phyloP scores from a whole-genome alignment of 2,797 vertebrate genomes.

The Halcyon smyrnensis region DNA sequence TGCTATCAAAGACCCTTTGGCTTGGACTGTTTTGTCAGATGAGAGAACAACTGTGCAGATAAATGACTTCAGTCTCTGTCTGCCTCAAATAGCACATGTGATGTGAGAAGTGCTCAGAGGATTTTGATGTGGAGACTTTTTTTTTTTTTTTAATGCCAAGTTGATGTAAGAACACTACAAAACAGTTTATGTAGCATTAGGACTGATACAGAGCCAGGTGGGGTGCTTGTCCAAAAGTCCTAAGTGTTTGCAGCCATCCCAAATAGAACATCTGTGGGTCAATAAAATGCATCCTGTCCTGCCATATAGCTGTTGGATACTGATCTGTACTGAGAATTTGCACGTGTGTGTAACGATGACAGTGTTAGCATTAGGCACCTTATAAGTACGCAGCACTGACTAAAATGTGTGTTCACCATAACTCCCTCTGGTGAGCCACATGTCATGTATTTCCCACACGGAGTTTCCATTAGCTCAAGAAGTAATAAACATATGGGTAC shows the following conservation, averaged over 20 bases:
- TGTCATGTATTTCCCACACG: neutral
- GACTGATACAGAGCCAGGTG: neutral
- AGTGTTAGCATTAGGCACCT: neutral
- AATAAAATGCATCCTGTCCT: constrained; percentile 8
- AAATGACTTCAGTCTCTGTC: neutral
- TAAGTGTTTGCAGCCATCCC: neutral
- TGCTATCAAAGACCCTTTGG: constrained; percentile 25
- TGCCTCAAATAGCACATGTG: neutral
- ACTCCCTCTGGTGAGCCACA: neutral
- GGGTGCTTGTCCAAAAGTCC: neutral
- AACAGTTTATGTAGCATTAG: neutral
- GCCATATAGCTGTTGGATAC: neutral
- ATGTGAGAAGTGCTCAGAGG: neutral
- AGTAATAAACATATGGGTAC: neutral
- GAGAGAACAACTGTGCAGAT: constrained; percentile 18
- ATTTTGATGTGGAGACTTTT: neutral
- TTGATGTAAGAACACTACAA: neutral
- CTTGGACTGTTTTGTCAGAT: neutral
- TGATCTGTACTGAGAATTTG: neutral
- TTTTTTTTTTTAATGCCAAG: neutral
- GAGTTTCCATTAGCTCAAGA: neutral
- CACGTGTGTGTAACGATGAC: neutral
- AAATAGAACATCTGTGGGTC: neutral
- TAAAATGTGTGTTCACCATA: neutral
- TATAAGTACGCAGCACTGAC: neutral